Evolutionary conservation across 1,140 invertebrate genomes (phyloP).

Genomic region (Drosophila elegans): DNA sequence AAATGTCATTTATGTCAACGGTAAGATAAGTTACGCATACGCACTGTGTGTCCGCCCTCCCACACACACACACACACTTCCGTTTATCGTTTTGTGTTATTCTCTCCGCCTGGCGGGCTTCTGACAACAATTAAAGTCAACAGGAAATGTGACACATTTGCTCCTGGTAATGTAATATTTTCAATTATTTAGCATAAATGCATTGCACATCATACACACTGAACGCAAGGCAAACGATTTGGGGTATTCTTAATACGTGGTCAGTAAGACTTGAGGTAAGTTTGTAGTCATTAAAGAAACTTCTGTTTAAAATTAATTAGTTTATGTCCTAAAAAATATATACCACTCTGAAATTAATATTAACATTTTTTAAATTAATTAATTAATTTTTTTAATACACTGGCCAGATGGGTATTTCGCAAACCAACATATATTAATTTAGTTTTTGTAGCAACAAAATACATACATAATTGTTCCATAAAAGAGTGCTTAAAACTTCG

Average conservation of each 20-base stretch:
- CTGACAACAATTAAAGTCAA: constrained; percentile 80
- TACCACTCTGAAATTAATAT: too few relatives aligned
- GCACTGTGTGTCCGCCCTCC: constrained; percentile 35
- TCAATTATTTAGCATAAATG: constrained; percentile 79
- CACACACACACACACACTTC: not conserved
- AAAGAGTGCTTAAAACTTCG: not conserved
- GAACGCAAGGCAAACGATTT: not conserved
- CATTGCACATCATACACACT: constrained; percentile 25
- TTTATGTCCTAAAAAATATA: too few relatives aligned
- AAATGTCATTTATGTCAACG: constrained; percentile 83
- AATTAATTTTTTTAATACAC: too few relatives aligned
- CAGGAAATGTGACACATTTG: constrained; percentile 82
- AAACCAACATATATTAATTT: too few relatives aligned
- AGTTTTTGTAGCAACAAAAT: too few relatives aligned
- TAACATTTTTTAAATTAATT: too few relatives aligned
- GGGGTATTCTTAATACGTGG: not conserved
- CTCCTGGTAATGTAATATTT: constrained; percentile 77
- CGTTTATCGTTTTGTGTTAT: constrained; percentile 6
- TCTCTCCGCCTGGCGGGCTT: constrained; percentile 54
- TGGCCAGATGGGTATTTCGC: too few relatives aligned
- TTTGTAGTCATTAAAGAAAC: not conserved
- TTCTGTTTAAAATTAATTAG: too few relatives aligned
- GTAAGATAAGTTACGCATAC: constrained; percentile 82
- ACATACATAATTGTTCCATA: not conserved
- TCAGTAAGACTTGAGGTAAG: not conserved